Conservation (phyloP, 2,113 vertebrate genomes). For the Forbesichthys papilliferus region DNA sequence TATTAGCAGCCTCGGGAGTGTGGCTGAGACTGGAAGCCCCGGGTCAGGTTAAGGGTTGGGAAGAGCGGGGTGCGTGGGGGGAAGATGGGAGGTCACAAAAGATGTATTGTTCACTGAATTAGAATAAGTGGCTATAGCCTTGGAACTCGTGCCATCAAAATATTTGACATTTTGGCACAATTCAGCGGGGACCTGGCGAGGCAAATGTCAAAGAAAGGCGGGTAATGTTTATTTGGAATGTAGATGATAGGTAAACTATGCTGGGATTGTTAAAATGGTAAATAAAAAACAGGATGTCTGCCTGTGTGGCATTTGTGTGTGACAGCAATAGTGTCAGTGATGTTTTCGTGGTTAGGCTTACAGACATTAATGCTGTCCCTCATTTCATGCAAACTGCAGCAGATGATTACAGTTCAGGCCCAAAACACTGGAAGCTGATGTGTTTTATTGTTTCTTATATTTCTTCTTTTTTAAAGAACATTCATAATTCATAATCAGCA, state of each 20-base stretch:
- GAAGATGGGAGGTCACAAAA: slow-evolving; percentile 43
- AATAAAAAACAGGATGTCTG: not conserved
- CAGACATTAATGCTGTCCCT: too few species aligned
- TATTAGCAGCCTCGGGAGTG: slow-evolving; percentile 49
- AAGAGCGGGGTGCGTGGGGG: too few species aligned
- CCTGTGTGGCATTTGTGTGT: not conserved
- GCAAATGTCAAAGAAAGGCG: slow-evolving; percentile 27
- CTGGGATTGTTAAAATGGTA: not conserved
- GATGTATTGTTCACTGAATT: slow-evolving; percentile 55
- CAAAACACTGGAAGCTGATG: too few species aligned
- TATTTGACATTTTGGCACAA: slow-evolving; percentile 54
- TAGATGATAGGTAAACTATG: slow-evolving; percentile 9
- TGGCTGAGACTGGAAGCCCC: slow-evolving; percentile 40
- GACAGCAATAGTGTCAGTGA: not conserved
- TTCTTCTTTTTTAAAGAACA: too few species aligned
- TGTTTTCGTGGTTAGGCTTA: not conserved
- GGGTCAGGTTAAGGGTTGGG: slow-evolving; percentile 46
- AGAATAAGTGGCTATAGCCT: slow-evolving; percentile 48
- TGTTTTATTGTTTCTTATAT: too few species aligned
- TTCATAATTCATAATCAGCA: too few species aligned
- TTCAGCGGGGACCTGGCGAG: slow-evolving; percentile 34
- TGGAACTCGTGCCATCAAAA: slow-evolving; percentile 41
- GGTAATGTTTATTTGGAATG: slow-evolving; percentile 20
- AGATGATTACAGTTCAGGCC: too few species aligned
- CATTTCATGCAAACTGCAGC: too few species aligned